A percentile compares a stretch with the other conserved stretches of the same genome.
phyloP scores from a whole-genome alignment of 2,797 vertebrate genomes.

The Percopsis omiscomaycus region DNA sequence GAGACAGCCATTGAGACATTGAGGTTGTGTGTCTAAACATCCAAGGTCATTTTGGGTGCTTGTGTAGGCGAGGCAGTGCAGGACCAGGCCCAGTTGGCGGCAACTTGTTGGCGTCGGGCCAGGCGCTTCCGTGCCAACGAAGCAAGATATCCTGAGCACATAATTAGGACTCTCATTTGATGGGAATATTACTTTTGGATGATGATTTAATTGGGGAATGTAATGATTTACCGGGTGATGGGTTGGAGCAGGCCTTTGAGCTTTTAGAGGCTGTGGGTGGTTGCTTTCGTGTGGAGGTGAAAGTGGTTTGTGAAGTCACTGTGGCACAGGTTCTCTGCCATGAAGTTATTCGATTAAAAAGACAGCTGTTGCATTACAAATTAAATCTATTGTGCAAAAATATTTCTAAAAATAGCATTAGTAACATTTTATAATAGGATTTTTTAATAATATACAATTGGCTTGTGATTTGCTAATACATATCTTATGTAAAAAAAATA shows the following conservation, averaged over 20 bases:
- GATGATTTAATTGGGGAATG: slow-evolving; percentile 61
- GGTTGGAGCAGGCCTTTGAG: slow-evolving; percentile 51
- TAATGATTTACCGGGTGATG: slow-evolving; percentile 56
- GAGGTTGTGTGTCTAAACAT: neutral
- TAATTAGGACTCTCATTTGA: slow-evolving; percentile 57
- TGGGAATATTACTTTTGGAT: slow-evolving; percentile 43
- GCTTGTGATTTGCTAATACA: no score
- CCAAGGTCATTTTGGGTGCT: no score
- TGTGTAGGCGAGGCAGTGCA: no score
- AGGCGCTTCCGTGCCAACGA: slow-evolving; percentile 47
- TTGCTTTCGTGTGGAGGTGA: slow-evolving; percentile 14
- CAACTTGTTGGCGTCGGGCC: slow-evolving; percentile 18
- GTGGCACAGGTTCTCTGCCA: no score
- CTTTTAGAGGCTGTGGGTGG: slow-evolving; percentile 39
- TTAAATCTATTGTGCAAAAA: no score
- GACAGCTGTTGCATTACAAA: no score
- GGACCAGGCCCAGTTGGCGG: neutral
- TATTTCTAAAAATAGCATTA: no score
- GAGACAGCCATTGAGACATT: neutral
- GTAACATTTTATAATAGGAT: no score
- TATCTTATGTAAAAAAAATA: no score
- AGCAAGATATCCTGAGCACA: slow-evolving; percentile 42
- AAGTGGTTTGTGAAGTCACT: slow-evolving; percentile 10
- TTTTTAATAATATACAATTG: no score
- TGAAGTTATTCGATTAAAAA: no score